Evolutionary conservation across 1,140 invertebrate species (phyloP).

Genomic region (Trichonephila clavata): DNA sequence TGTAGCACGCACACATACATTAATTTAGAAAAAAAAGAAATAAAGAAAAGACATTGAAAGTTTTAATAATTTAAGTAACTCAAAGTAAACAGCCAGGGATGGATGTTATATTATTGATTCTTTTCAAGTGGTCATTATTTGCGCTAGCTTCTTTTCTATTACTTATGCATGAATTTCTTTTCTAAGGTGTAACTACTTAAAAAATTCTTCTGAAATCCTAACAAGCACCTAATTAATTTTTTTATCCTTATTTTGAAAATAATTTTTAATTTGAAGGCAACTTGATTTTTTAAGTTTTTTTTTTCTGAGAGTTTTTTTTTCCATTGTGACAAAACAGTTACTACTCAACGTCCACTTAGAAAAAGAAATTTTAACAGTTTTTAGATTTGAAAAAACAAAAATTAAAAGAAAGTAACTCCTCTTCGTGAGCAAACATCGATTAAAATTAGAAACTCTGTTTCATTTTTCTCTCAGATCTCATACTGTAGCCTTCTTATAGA

Average conservation of each 20-base stretch:
- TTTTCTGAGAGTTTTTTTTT: not conserved
- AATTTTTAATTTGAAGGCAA: slow-evolving; percentile 1
- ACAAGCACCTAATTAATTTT: slow-evolving; percentile 33
- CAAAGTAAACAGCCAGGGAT: not conserved
- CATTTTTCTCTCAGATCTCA: too few species aligned
- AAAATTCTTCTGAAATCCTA: not conserved
- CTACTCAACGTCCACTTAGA: not conserved
- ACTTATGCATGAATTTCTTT: slow-evolving; percentile 27
- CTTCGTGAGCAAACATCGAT: not conserved
- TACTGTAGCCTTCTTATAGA: too few species aligned
- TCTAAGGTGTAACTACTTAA: slow-evolving; percentile 31
- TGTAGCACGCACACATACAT: too few species aligned
- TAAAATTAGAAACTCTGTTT: too few species aligned
- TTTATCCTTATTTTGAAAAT: slow-evolving; percentile 16
- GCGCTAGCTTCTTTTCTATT: not conserved
- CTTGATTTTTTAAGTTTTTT: not conserved
- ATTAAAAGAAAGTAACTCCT: not conserved
- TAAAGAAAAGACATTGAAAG: not conserved
- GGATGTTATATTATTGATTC: not conserved
- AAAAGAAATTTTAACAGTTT: not conserved
- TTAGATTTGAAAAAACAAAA: not conserved
- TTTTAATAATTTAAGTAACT: not conserved
- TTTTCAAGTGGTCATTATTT: slow-evolving; percentile 24
- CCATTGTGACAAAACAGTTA: not conserved
- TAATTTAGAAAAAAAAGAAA: too few species aligned